Conservation (phyloP, 2,797 vertebrate species). For the Anguilla marmorata region DNA sequence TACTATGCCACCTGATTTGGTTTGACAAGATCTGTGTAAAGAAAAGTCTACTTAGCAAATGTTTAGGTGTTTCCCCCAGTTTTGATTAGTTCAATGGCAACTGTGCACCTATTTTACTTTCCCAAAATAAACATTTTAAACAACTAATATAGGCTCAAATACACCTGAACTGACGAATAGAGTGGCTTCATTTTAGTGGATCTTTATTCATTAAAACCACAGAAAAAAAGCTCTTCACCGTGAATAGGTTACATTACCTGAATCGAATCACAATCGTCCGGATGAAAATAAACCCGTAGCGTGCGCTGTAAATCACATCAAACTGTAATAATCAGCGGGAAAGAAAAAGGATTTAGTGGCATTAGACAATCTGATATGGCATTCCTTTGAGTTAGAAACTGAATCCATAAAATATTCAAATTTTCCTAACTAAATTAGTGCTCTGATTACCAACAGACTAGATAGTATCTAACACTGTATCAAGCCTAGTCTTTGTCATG, state of each 20-base stretch:
- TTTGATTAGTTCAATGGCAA: not conserved
- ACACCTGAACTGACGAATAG: not conserved
- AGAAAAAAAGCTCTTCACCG: not conserved
- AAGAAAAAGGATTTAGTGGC: not conserved
- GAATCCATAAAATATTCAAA: too few relatives aligned
- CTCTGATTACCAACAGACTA: too few relatives aligned
- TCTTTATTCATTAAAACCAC: not conserved
- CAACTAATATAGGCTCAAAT: not conserved
- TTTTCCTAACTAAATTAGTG: too few relatives aligned
- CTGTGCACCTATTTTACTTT: not conserved
- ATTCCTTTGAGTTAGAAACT: too few relatives aligned
- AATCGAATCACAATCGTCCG: not conserved
- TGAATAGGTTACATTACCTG: not conserved
- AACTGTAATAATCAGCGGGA: slow-evolving; percentile 13
- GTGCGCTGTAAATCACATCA: not conserved
- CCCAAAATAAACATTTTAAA: not conserved
- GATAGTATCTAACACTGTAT: too few relatives aligned
- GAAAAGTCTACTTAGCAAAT: not conserved
- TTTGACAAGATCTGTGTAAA: not conserved
- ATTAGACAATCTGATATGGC: not conserved
- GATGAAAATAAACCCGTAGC: not conserved
- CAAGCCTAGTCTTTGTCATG: too few relatives aligned
- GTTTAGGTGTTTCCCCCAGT: not conserved
- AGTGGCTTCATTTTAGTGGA: not conserved
- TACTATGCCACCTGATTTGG: not conserved